Evolutionary conservation across 2,797 vertebrate genomes (phyloP), one percentile per base, ranked within the genome.

Genomic region (Hipposideros larvatus): DNA sequence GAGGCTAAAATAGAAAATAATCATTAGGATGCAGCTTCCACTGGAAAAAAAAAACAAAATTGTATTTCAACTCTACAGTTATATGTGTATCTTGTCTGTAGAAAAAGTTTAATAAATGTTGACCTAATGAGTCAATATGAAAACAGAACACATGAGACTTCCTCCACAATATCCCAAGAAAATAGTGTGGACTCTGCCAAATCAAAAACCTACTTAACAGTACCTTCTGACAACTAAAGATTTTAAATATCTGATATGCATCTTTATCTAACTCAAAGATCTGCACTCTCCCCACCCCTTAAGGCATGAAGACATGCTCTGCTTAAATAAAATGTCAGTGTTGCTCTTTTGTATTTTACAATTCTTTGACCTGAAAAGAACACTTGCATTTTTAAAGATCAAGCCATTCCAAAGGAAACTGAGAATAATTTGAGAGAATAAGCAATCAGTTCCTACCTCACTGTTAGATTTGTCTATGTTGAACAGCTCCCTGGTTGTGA

Each of bases 361-460:
- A 31, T 83, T 88, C 74, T 73, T 65, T 63, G 48, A 78, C 48
- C 70, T 77, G 24, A 90, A 90, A 92, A 90, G 70, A 95, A 92
- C 15, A 41, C 53, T 37, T 43, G 34, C 41, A 34, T 74, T 93
- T 93, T 84, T 4, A 43, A 92, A 94, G 94, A 51, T 77, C 75
- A 97, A 65, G 31, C 28, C 87, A 90, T 95, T 92, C 53, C 24
- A 68, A 86, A 74, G 74, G 92, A 88, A 96, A 65, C 18, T 43
- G 59, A 92, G 41, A 91, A 79, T 95, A 92, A 93, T 86, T 83
- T 83, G 5, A 87, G 41, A 86, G 37, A 37, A 37, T 37, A 37
- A 37, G 37, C 37, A 37, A 37, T 31, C 37, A 66, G n/a, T 92
- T 87, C 34, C 74, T 80, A 22, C 41, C 43, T 96, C 41, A 31